A percentile compares a stretch with the other conserved stretches of the same genome.
Evolutionary conservation across 2,888 invertebrate species (phyloP).

Genomic region (Sclerodermus sp.): DNA sequence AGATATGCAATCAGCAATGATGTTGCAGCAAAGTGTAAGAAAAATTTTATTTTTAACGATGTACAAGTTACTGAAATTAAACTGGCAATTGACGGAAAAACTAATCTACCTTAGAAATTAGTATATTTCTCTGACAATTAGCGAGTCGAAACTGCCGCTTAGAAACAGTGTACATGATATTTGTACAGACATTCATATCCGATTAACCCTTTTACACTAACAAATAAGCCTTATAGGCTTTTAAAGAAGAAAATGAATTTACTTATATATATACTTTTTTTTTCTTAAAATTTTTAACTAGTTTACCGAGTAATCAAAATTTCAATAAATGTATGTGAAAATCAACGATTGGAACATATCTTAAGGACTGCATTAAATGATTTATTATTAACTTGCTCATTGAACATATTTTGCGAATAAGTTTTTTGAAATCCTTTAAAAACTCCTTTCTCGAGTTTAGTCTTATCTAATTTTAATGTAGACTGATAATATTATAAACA

Average conservation of each 20-base stretch:
- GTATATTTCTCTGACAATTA: conserved; percentile 3
- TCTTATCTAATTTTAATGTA: conserved; percentile 37
- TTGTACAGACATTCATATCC: conserved; percentile 20
- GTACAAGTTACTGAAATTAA: not conserved
- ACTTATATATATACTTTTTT: not conserved
- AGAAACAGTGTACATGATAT: conserved; percentile 4
- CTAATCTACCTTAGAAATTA: no score
- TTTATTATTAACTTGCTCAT: no score
- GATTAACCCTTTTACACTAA: conserved; percentile 3
- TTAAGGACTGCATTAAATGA: conserved; percentile 7
- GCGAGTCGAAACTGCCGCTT: conserved; percentile 25
- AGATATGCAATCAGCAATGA: conserved; percentile 21
- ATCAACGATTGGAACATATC: conserved; percentile 34
- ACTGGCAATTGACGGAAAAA: not conserved
- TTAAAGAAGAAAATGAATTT: not conserved
- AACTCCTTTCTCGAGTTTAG: conserved; percentile 28
- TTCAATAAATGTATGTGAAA: not conserved
- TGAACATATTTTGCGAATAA: conserved; percentile 11
- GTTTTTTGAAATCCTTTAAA: conserved; percentile 30
- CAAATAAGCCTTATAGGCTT: no score
- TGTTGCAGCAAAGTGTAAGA: conserved; percentile 19
- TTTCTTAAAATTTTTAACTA: not conserved
- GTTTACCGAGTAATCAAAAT: not conserved
- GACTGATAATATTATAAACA: conserved; percentile 29
- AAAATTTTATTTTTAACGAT: not conserved